These are phyloP conservation scores for Melanogrammus aeglefinus DNA, from an alignment of 2,797 vertebrate genomes.

Conservation along the genomic window DNA sequence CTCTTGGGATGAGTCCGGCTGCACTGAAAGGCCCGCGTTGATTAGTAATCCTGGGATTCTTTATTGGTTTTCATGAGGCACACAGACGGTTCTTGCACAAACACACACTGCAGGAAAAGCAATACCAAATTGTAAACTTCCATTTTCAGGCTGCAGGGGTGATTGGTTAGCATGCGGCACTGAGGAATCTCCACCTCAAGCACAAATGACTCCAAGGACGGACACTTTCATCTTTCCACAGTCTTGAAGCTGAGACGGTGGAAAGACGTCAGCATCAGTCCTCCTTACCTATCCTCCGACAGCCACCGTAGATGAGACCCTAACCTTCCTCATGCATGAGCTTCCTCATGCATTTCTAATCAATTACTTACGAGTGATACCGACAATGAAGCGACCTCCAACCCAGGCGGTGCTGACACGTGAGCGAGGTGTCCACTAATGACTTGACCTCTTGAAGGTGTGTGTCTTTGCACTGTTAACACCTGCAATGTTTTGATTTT, in stretches of 20 bases:
- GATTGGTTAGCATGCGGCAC: not conserved
- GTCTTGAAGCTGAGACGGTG: not conserved
- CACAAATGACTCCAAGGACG: not conserved
- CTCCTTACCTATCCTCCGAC: not conserved
- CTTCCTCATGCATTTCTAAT: not conserved
- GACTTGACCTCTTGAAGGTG: conserved; percentile 25
- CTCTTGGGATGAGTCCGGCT: not conserved
- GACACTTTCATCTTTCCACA: not conserved
- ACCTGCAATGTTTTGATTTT: too few species aligned
- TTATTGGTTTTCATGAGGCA: not conserved
- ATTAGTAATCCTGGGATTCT: not conserved
- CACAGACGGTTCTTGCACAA: not conserved
- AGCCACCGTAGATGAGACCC: not conserved
- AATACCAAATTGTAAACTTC: not conserved
- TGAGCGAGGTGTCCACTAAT: conserved; percentile 22
- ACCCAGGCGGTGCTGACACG: conserved; percentile 7
- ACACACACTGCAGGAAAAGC: not conserved
- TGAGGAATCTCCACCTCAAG: too few species aligned
- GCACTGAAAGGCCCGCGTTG: not conserved
- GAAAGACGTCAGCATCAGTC: not conserved
- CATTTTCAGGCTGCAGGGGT: not conserved
- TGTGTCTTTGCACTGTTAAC: not conserved
- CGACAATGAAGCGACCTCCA: conserved; percentile 18
- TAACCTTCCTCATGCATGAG: too few species aligned
- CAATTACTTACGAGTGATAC: not conserved